Percentiles rank a stretch among this genome's conserved stretches.
Conservation (phyloP, 2,888 invertebrate genomes). For the Drosophila glabriapex region DNA sequence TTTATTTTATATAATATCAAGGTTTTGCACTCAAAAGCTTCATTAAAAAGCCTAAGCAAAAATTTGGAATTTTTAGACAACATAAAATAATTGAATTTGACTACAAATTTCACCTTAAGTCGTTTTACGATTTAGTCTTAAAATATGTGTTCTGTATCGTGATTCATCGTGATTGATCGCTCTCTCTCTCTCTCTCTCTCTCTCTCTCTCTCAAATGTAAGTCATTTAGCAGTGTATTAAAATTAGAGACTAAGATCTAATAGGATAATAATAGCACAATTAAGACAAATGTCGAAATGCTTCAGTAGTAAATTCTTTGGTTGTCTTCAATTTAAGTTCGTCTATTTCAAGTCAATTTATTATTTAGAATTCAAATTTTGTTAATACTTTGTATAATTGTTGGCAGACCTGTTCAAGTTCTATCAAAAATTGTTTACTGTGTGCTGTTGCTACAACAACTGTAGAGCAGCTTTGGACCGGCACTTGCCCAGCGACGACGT, state of each 20-base stretch:
- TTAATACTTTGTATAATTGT: background rate
- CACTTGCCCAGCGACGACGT: slow-evolving; percentile 51
- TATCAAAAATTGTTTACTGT: slow-evolving; percentile 11
- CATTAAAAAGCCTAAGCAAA: background rate
- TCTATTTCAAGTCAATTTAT: background rate
- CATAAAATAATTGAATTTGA: background rate
- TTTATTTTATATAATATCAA: background rate
- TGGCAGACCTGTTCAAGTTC: background rate
- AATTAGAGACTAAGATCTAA: too few species aligned
- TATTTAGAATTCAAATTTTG: background rate
- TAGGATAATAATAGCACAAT: too few species aligned
- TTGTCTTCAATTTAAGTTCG: background rate
- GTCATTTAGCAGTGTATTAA: background rate
- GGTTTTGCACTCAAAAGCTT: background rate
- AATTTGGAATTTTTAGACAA: background rate
- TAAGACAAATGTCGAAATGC: too few species aligned
- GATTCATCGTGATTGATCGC: background rate
- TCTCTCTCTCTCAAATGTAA: too few species aligned
- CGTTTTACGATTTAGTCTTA: background rate
- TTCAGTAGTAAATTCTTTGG: too few species aligned
- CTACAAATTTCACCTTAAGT: background rate
- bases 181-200: background rate
- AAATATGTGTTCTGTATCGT: background rate
- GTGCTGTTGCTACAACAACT: slow-evolving; percentile 42
- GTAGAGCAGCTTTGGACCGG: slow-evolving; percentile 53